Base-by-base conservation (phyloP, 2,888 invertebrate genomes). In the Lithodes maja region DNA sequence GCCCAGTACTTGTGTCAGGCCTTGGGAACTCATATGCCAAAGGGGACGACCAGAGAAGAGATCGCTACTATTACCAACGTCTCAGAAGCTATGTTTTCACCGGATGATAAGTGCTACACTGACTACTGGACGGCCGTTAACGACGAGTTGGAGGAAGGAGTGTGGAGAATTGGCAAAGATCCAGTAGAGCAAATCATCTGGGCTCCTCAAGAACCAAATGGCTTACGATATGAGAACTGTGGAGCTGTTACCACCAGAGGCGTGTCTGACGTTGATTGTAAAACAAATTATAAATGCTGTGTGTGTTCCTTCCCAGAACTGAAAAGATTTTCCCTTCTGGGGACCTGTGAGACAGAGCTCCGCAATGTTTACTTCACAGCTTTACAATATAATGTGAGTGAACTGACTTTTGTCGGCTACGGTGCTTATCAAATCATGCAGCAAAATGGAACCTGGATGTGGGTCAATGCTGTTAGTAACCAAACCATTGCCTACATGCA, bases 191-290 rank as follows among this genome's bases (percentile, higher is more conserved):
- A 80, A 12, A 7, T 78, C 12, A 54, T 52, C 15, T 91, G 91
- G 91, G 83, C 55, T 1, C 69, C 83, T 1, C 86, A 90, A 53
- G 91, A 91, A 55, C 91, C 91, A 12, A 91, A 91, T 50, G 91
- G 91, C 2, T 17, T 90, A 3, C 82, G 71, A 7, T 91, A 89
- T 68, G 91, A 91, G 77, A 91, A 90, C 84, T 91, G 91, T 71
- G 91, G 81, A 0, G 83, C 68, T n/a, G 77, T 86, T 1, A 69
- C 53, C 3, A 2, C 15, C 3, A 17, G 17, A 5, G 89, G 91
- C 1, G 61, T 89, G 1, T 78, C 71, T 52, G 91, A 91, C 78
- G 79, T 90, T 5, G 91, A 91, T 68, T 91, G 91, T 50, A 5
- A 50, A n/a, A 85, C 90, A 3, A 84, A 85, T 49, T n/a, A 55